Evolutionary conservation across 92 coral and sea anemone species (phyloP).

Genomic region (Actinostola sp.): DNA sequence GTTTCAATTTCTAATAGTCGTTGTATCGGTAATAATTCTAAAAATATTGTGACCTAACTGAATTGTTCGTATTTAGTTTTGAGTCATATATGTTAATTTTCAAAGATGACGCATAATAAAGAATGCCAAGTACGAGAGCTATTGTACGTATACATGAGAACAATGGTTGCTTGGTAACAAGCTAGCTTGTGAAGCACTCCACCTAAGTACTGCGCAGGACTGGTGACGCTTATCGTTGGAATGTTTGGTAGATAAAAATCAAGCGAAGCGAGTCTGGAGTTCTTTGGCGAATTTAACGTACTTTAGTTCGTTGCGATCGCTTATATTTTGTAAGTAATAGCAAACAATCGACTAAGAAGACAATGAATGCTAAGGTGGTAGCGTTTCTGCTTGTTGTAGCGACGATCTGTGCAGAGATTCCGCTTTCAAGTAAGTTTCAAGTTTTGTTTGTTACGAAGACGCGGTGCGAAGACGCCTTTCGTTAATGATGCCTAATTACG

Average conservation of each 20-base stretch:
- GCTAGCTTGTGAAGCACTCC: conserved; percentile 17
- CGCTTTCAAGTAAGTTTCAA: conserved; percentile 28
- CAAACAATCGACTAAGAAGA: not conserved
- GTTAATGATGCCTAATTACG: conserved; percentile 3
- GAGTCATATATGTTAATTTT: conserved; percentile 32
- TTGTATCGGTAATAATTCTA: not conserved
- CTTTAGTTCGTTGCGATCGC: not conserved
- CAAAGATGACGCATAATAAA: conserved; percentile 29
- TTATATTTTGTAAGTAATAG: not conserved
- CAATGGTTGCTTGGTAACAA: conserved; percentile 32
- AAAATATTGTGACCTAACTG: conserved; percentile 11
- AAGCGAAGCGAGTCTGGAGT: conserved; percentile 26
- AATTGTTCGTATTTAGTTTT: conserved; percentile 6
- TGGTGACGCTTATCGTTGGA: conserved; percentile 22
- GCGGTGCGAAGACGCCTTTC: conserved; percentile 12
- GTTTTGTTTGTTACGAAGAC: conserved; percentile 13
- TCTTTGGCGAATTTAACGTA: conserved; percentile 9
- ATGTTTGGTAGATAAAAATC: conserved; percentile 31
- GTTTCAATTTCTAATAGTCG: conserved; percentile 6
- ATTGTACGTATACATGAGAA: conserved; percentile 12
- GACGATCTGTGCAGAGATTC: conserved; percentile 31
- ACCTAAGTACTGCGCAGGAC: conserved; percentile 21
- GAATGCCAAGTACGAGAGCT: conserved; percentile 15
- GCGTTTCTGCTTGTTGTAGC: conserved; percentile 5
- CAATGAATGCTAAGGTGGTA: conserved; percentile 1